Evolutionary conservation across 2,113 vertebrate genomes (phyloP), one percentile per base, ranked within the genome.

Genomic region (Dasyornis broadbenti): DNA sequence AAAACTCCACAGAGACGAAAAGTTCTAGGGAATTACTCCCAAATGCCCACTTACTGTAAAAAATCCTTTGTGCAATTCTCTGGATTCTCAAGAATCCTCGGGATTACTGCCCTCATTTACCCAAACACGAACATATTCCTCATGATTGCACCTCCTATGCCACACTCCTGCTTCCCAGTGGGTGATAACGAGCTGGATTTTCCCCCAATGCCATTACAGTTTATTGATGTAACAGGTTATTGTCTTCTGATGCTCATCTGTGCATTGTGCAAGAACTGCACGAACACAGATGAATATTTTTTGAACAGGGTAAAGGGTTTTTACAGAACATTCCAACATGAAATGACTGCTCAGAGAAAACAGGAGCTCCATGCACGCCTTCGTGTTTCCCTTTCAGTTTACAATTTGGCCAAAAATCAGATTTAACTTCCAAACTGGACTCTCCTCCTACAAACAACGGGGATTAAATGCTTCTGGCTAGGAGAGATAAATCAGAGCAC

Each of bases 261-360:
- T 14, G 20, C 78, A 53, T 57, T 86, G 44, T 89, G 52, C 80
- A 84, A 94, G 72, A 95, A 53, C 37, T 61, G 70, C 73, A 93
- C 52, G 94, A 89, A 94, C 73, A 83, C 52, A 92, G 78, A 82
- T 54, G 47, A 93, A 71, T 89, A 47, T 78, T 49, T 95, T 91
- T 42, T 77, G 37, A 97, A 59, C 5, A 47, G 52, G 39, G 33
- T 30, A 94, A 69, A 84, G 16, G 33, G 27, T 24, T 94, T 92
- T 60, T 54, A 35, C 52, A 80, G 87, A 91, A 66, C 61, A 82
- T 39, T 15, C 10, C 69, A 81, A 70, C 19, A 44, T 54, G 37
- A 78, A 96, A 94, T 26, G 35, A 49, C 50, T 92, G 56, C 45
- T 78, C 44, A 77, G 72, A 85, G 68, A 63, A 89, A 92, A 89